phyloP scores from a whole-genome alignment of 2,888 invertebrate species.

The Protophormia terraenovae region DNA sequence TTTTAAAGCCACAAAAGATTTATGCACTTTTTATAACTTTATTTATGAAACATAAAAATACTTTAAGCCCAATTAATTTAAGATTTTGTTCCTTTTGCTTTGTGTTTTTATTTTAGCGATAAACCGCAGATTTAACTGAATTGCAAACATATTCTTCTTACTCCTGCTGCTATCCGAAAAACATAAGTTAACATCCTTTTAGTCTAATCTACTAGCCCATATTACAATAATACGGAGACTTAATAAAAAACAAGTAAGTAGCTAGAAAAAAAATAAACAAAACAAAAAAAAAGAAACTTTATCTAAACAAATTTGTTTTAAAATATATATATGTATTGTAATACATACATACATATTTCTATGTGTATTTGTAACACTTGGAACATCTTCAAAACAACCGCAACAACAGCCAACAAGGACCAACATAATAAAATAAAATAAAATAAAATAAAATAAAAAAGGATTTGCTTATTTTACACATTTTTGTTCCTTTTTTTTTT shows the following conservation, averaged over 20 bases:
- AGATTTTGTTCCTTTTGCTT: neutral
- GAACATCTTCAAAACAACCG: constrained; percentile 14
- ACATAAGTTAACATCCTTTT: neutral
- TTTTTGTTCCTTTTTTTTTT: neutral
- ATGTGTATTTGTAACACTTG: neutral
- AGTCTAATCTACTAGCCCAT: neutral
- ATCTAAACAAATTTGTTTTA: constrained; percentile 14
- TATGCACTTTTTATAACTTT: neutral
- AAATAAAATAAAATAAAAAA: neutral
- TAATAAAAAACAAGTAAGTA: neutral
- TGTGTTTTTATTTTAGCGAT: neutral
- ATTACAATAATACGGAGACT: neutral
- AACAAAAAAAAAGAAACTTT: neutral
- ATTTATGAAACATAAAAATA: neutral
- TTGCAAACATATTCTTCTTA: too few species aligned
- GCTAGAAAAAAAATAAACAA: neutral
- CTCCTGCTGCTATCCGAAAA: neutral
- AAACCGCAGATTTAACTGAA: neutral
- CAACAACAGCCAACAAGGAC: neutral
- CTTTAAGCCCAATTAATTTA: constrained; percentile 14
- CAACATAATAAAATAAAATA: neutral
- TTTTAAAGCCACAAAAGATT: neutral
- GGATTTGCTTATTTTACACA: constrained; percentile 37
- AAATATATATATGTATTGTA: neutral
- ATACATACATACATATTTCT: too few species aligned